Evolutionary conservation across 1,140 invertebrate genomes (phyloP).

Genomic region (Bombus soroeensis): DNA sequence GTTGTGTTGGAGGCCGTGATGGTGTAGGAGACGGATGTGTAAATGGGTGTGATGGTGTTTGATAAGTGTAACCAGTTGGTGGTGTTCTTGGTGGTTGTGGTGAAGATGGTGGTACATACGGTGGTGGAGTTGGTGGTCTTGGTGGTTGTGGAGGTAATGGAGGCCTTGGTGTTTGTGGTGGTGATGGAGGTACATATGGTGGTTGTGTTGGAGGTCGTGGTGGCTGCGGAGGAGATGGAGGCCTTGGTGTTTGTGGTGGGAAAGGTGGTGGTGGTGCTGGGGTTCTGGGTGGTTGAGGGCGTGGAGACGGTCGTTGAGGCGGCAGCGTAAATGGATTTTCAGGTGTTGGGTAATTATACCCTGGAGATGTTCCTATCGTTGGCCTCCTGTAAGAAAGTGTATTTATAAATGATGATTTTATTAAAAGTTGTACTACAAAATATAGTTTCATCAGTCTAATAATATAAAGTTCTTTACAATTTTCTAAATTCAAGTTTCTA

Average conservation of each 20-base stretch:
- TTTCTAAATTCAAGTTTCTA: neutral
- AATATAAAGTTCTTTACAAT: neutral
- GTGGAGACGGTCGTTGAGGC: neutral
- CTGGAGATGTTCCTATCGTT: neutral
- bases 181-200: neutral
- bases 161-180: neutral
- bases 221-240: slow-evolving; percentile 50
- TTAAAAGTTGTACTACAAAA: neutral
- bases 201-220: slow-evolving; percentile 57
- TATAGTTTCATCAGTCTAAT: neutral
- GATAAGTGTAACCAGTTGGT: neutral
- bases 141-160: slow-evolving; percentile 8
- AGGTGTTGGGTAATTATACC: slow-evolving; percentile 1
- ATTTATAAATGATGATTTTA: neutral
- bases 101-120: slow-evolving; percentile 44
- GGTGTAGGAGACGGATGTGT: neutral
- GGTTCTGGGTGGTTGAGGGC: neutral
- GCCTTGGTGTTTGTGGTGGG: slow-evolving; percentile 11
- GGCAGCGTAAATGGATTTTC: neutral
- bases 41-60: neutral
- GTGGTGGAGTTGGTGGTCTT: neutral
- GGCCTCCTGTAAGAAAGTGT: neutral
- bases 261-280: slow-evolving; percentile 37
- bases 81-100: neutral
- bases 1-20: no score